These are phyloP conservation scores for Stenopsyche tienmushanensis DNA, from an alignment of 1,140 invertebrate species.

Conservation along the genomic window DNA sequence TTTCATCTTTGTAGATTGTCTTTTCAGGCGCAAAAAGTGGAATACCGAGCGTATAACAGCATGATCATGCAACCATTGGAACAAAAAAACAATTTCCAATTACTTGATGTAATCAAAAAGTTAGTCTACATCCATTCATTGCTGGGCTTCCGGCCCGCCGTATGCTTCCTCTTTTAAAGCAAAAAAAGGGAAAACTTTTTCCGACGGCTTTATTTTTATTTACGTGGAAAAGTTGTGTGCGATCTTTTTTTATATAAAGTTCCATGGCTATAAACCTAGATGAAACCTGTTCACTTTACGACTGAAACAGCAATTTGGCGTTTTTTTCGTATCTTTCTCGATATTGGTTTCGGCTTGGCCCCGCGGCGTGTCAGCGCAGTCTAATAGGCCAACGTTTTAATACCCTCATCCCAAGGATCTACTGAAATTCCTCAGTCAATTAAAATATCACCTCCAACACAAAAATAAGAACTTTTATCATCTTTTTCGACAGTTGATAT, in stretches of 20 bases:
- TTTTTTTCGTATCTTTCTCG: slow-evolving; percentile 34
- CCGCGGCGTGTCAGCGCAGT: slow-evolving; percentile 10
- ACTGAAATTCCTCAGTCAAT: no score
- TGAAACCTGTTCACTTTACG: slow-evolving; percentile 40
- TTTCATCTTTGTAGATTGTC: no score
- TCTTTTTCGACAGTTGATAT: no score
- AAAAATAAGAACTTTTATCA: no score
- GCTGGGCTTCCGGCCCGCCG: slow-evolving; percentile 4
- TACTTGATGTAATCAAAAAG: slow-evolving; percentile 39
- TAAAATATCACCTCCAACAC: no score
- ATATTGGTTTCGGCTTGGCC: slow-evolving; percentile 19
- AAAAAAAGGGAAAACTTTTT: slow-evolving; percentile 20
- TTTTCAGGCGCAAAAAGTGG: background rate
- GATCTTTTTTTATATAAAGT: slow-evolving; percentile 32
- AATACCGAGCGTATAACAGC: background rate
- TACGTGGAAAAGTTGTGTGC: slow-evolving; percentile 28
- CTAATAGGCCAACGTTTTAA: slow-evolving; percentile 7
- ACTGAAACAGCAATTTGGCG: slow-evolving; percentile 32
- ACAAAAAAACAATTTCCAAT: slow-evolving; percentile 28
- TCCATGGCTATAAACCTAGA: slow-evolving; percentile 35
- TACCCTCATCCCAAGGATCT: background rate
- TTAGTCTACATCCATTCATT: slow-evolving; percentile 30
- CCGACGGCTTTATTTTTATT: slow-evolving; percentile 35
- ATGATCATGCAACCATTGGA: no score
- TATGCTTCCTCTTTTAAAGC: slow-evolving; percentile 25